Conservation (phyloP, 2,113 vertebrate species). For the Irena cyanogastra region DNA sequence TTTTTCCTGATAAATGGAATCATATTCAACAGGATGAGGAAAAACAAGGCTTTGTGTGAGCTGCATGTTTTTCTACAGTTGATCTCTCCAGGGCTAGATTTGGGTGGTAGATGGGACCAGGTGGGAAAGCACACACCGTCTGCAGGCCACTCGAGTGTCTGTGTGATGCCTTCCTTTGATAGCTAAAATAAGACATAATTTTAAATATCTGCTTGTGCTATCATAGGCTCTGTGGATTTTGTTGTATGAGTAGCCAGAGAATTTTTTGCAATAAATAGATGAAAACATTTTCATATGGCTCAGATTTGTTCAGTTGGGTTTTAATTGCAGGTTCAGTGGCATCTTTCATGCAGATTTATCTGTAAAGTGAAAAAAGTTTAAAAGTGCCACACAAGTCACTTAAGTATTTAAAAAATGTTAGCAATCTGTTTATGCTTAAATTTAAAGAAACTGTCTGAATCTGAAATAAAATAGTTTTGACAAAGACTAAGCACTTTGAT, state of each 20-base stretch:
- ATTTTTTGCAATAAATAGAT: not conserved
- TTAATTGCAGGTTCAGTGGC: not conserved
- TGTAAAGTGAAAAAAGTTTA: not conserved
- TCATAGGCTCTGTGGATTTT: not conserved
- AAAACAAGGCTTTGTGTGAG: not conserved
- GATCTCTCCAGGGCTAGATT: not conserved
- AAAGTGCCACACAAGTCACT: not conserved
- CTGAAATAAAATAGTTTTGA: not conserved
- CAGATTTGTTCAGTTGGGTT: not conserved
- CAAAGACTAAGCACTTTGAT: not conserved
- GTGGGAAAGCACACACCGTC: rapidly evolving
- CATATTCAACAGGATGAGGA: not conserved
- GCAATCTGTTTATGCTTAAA: not conserved
- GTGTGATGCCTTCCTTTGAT: not conserved
- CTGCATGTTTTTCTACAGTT: not conserved
- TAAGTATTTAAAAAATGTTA: not conserved
- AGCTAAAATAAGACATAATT: not conserved
- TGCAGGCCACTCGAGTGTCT: not conserved
- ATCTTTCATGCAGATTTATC: not conserved
- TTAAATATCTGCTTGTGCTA: not conserved
- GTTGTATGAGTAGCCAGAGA: not conserved
- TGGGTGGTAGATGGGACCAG: not conserved
- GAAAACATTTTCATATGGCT: not conserved
- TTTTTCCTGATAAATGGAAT: not conserved
- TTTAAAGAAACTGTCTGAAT: not conserved